Percentiles rank a stretch among this genome's conserved stretches.
Conservation (phyloP, 2,797 vertebrate genomes). For the Lagocephalus sceleratus region DNA sequence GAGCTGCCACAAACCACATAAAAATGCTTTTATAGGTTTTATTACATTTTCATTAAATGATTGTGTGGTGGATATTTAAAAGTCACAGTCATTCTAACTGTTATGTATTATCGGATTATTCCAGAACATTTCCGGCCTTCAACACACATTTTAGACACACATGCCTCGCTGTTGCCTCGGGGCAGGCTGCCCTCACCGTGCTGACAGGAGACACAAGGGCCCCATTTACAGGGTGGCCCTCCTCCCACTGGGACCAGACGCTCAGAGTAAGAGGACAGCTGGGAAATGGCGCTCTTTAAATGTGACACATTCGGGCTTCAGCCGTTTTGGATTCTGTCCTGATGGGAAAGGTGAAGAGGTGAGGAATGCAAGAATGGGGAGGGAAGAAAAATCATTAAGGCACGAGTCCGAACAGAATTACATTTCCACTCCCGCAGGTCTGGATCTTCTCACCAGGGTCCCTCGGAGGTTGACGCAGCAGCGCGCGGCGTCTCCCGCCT, state of each 20-base stretch:
- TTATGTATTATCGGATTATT: constrained; percentile 27
- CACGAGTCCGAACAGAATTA: background rate
- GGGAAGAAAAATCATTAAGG: background rate
- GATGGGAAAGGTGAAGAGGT: constrained; percentile 22
- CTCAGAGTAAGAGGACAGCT: constrained; percentile 69
- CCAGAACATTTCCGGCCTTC: constrained; percentile 9
- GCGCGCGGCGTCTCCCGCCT: too few relatives aligned
- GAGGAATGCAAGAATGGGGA: constrained; percentile 4
- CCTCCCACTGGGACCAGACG: constrained; percentile 63
- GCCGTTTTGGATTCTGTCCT: constrained; percentile 51
- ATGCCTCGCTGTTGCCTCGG: constrained; percentile 58
- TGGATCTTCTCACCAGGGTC: constrained; percentile 17
- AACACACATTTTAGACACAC: constrained; percentile 41
- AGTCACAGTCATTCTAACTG: background rate
- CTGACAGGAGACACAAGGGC: constrained; percentile 65
- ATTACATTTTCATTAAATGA: too few relatives aligned
- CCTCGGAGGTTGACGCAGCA: constrained; percentile 20
- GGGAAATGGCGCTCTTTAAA: constrained; percentile 39
- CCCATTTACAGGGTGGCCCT: constrained; percentile 63
- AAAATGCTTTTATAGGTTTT: too few relatives aligned
- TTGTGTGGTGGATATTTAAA: too few relatives aligned
- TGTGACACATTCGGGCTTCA: constrained; percentile 49
- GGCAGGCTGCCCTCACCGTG: constrained; percentile 43
- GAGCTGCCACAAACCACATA: too few relatives aligned
- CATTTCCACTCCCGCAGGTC: background rate